Base-by-base conservation (phyloP, 2,888 invertebrate genomes). In the Coelopa pilipes region DNA sequence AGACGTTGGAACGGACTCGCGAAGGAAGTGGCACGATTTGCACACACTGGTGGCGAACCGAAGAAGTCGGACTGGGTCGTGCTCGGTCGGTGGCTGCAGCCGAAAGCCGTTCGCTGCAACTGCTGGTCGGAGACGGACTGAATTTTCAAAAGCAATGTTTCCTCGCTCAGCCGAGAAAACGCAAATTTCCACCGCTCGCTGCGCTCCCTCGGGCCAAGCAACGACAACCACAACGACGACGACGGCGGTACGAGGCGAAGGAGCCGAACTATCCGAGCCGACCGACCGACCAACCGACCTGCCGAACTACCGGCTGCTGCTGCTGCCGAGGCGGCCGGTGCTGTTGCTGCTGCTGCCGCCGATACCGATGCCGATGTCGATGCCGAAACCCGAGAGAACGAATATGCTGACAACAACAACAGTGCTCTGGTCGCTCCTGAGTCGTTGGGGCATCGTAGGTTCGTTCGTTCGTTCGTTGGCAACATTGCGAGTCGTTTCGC, bases 81-180 rank as follows among this genome's bases (percentile, higher is more conserved):
- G 53, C 3, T 13, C 49, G 49, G 53, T n/a, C 17, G 24, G 62
- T 63, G 49, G 59, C 46, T 71, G 70, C 70, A 53, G 53, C 45
- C 19, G 49, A 66, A 72, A 74, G 73, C 75, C 78, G 79, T 78
- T 74, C 78, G 78, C 68, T 78, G 78, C 78, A 78, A 75, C 68
- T 78, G 79, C 72, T 78, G 77, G 78, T 79, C 78, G 78, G 75
- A 79, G 74, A 78, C 78, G 69, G 77, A 79, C 79, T 79, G 78
- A 79, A 78, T 76, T 79, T 79, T 76, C 73, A 78, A 78, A 72
- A 77, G 74, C 78, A 76, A 74, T 77, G 78, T 76, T 78, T 77
- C 73, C 74, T 76, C 46, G 76, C 78, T 78, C 77, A 78, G 77
- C 75, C 77, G 77, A 79, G 79, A 77, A 78, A 76, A 78, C 75